Evolutionary conservation across 2,797 vertebrate genomes (phyloP).

Genomic region (Aldrovandia affinis): DNA sequence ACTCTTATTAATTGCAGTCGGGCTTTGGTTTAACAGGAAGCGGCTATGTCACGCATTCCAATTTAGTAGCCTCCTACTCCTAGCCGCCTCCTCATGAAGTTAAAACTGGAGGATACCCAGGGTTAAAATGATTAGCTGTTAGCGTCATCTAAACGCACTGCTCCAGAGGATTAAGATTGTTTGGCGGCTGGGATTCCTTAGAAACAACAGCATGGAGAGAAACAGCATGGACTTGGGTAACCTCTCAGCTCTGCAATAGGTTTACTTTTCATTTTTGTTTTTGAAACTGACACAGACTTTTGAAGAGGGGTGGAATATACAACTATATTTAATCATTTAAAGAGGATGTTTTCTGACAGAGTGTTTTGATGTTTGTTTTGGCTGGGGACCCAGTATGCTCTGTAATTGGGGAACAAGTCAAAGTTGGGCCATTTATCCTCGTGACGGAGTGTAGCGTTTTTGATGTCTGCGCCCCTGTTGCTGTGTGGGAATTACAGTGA

Average conservation of each 20-base stretch:
- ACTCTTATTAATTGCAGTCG: constrained; percentile 43
- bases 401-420: constrained; percentile 35
- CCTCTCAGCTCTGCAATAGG: neutral
- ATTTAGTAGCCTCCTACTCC: neutral
- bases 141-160: constrained; percentile 24
- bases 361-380: constrained; percentile 40
- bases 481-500: constrained; percentile 52
- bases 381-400: constrained; percentile 20
- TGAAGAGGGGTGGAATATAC: neutral
- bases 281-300: neutral
- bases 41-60: constrained; percentile 10
- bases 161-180: constrained; percentile 3
- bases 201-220: neutral
- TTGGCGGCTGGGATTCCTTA: constrained; percentile 9
- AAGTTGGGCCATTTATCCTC: constrained; percentile 24
- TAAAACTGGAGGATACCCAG: neutral
- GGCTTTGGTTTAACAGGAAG: constrained; percentile 31
- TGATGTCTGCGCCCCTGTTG: constrained; percentile 42
- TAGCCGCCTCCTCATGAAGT: neutral
- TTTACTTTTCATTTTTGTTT: neutral
- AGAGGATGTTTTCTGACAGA: neutral
- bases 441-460: constrained; percentile 29
- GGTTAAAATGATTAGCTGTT: neutral
- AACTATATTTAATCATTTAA: neutral
- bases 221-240: neutral